These are phyloP conservation scores for Ryuthela nishihirai DNA, from an alignment of 2,888 invertebrate genomes.

Conservation along the genomic window DNA sequence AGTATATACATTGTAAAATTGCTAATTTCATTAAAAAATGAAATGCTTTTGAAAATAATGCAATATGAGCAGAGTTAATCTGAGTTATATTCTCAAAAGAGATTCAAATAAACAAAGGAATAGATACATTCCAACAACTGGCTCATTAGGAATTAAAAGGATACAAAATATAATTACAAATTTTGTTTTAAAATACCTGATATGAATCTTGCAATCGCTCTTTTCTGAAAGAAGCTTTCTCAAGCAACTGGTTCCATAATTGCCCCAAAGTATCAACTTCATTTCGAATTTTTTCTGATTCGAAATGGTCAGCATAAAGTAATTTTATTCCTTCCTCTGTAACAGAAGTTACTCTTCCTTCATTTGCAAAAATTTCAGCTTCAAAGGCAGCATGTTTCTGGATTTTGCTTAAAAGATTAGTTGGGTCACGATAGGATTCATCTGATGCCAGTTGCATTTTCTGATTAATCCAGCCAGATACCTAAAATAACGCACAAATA, in stretches of 20 bases:
- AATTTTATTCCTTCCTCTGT: constrained; percentile 71
- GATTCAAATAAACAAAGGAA: not conserved
- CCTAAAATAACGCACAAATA: constrained; percentile 4
- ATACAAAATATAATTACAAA: not conserved
- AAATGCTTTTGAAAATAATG: too few relatives aligned
- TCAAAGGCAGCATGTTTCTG: constrained; percentile 95
- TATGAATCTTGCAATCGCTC: constrained; percentile 83
- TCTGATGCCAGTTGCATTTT: constrained; percentile 90
- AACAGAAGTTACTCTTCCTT: constrained; percentile 76
- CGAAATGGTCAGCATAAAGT: constrained; percentile 74
- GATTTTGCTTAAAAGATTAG: constrained; percentile 92
- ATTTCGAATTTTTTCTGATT: constrained; percentile 73
- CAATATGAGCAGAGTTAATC: too few relatives aligned
- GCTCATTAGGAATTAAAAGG: too few relatives aligned
- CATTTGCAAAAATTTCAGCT: constrained; percentile 86
- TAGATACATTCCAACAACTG: too few relatives aligned
- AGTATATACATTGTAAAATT: too few relatives aligned
- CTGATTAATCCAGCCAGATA: constrained; percentile 86
- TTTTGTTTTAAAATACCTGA: too few relatives aligned
- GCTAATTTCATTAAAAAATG: too few relatives aligned
- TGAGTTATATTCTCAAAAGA: not conserved
- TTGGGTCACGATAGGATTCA: constrained; percentile 88
- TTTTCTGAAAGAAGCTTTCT: constrained; percentile 74
- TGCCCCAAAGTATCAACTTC: constrained; percentile 77
- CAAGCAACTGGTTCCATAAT: constrained; percentile 80